A percentile compares a stretch with the other conserved stretches of the same genome.
Evolutionary conservation across 2,888 invertebrate species (phyloP).

Genomic region (Julus scandinavius): DNA sequence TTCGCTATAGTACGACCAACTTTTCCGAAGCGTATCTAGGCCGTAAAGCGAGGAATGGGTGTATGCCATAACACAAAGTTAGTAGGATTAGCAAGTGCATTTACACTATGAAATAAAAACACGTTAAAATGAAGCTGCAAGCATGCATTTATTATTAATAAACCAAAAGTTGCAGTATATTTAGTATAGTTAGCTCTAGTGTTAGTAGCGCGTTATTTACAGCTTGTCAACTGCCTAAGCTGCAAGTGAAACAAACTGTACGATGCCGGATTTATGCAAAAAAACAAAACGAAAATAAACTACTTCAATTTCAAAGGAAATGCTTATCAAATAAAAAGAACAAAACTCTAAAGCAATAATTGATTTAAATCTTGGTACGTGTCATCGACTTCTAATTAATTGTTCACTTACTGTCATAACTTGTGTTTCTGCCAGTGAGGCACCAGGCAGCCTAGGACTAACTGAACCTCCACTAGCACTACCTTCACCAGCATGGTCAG

Average conservation of each 20-base stretch:
- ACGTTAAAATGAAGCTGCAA: not conserved
- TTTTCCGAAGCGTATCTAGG: too few species aligned
- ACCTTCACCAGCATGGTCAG: conserved; percentile 49
- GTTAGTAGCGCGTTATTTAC: not conserved
- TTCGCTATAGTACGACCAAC: too few species aligned
- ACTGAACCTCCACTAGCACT: conserved; percentile 50
- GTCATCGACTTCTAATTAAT: conserved; percentile 35
- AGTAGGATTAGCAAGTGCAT: not conserved
- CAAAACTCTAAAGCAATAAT: not conserved
- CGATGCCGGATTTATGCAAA: not conserved
- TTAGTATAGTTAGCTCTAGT: not conserved
- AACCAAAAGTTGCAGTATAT: not conserved
- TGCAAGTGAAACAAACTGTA: not conserved
- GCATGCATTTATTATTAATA: not conserved
- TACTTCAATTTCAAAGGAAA: not conserved
- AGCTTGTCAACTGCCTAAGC: not conserved
- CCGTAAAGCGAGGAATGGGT: too few species aligned
- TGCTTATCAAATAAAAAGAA: not conserved
- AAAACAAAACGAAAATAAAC: not conserved
- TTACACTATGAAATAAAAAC: not conserved
- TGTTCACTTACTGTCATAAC: conserved; percentile 50
- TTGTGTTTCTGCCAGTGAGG: conserved; percentile 42
- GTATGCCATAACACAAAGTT: not conserved
- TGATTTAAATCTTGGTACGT: not conserved
- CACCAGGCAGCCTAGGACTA: conserved; percentile 40